These are phyloP conservation scores for Anoplolepis gracilipes DNA, from an alignment of 1,140 invertebrate genomes.

Conservation along the genomic window DNA sequence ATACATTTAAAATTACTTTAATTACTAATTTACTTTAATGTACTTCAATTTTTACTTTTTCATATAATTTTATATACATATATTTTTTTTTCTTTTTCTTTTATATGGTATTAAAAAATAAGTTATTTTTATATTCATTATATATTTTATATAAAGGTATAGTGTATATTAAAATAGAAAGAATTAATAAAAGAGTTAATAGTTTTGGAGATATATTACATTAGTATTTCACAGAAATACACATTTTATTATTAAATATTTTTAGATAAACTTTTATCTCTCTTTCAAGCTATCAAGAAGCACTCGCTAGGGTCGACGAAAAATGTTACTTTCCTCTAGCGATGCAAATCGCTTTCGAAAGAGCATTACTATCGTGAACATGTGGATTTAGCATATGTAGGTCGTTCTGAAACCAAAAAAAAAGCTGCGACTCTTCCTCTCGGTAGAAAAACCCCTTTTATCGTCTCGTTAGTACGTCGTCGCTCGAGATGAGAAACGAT, in stretches of 20 bases:
- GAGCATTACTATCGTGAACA: not conserved
- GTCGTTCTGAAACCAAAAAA: not conserved
- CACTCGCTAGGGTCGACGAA: not conserved
- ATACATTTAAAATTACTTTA: no score
- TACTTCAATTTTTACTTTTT: no score
- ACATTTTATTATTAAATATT: constrained; percentile 14
- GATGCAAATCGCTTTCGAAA: not conserved
- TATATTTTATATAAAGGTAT: not conserved
- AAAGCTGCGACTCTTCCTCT: not conserved
- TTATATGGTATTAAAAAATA: no score
- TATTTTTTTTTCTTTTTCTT: no score
- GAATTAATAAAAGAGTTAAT: no score
- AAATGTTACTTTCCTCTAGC: constrained; percentile 1
- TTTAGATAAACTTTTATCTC: not conserved
- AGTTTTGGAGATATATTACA: no score
- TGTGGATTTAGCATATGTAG: constrained; percentile 19
- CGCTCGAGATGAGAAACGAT: constrained; percentile 63
- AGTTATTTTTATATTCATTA: no score
- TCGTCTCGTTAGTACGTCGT: constrained; percentile 65
- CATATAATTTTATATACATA: no score
- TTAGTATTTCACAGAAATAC: no score
- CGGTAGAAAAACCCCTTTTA: constrained; percentile 44
- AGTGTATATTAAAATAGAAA: no score
- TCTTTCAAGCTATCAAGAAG: not conserved
- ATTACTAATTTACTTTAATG: no score